phyloP scores from a whole-genome alignment of 2,888 invertebrate genomes.

The Rhogogaster chlorosoma region DNA sequence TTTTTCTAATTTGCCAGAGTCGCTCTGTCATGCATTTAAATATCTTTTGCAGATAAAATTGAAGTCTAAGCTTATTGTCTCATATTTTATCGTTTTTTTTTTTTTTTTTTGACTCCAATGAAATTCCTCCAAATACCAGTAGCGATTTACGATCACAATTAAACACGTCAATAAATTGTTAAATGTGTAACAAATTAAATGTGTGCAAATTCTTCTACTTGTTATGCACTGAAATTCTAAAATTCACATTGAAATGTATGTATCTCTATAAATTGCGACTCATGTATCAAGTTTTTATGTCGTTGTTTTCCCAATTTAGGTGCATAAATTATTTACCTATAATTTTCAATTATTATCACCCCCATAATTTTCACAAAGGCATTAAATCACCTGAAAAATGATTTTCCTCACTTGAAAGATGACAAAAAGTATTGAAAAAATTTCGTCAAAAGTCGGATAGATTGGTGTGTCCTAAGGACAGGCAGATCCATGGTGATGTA shows the following conservation, averaged over 20 bases:
- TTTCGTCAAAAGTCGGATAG: conserved; percentile 72
- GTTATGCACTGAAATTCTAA: neutral
- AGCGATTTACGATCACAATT: neutral
- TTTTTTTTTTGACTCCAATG: neutral
- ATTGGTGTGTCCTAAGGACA: conserved; percentile 77
- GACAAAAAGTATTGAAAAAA: neutral
- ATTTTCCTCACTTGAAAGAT: neutral
- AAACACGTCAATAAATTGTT: neutral
- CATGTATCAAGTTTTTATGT: neutral
- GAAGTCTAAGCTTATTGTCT: neutral
- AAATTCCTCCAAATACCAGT: neutral
- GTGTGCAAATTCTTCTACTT: conserved; percentile 11
- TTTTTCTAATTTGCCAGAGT: conserved; percentile 25
- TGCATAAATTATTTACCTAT: neutral
- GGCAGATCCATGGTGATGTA: conserved; percentile 82
- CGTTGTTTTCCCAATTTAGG: conserved; percentile 27
- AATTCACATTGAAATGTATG: conserved; percentile 31
- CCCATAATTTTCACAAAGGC: neutral
- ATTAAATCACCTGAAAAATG: neutral
- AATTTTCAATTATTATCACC: neutral
- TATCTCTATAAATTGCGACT: neutral
- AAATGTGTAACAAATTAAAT: conserved; percentile 24
- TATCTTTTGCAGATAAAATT: conserved; percentile 23
- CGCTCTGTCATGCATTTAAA: conserved; percentile 1
- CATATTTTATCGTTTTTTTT: neutral